Conservation (phyloP, 2,797 vertebrate species). For the Megalops cyprinoides region DNA sequence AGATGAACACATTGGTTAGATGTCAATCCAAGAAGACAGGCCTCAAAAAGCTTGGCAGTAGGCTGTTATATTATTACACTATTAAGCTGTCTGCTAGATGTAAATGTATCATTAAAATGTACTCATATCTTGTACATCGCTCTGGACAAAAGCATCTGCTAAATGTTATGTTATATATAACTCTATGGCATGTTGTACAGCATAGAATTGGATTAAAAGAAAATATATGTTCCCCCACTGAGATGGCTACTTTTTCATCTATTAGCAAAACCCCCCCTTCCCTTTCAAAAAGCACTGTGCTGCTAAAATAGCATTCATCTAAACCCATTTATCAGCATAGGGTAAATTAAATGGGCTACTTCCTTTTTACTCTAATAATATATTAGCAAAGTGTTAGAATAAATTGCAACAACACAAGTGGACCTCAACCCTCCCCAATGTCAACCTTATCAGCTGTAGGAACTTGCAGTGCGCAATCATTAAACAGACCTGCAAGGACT, state of each 20-base stretch:
- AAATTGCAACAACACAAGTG: not conserved
- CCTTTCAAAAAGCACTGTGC: not conserved
- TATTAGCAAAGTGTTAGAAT: not conserved
- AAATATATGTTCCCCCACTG: not conserved
- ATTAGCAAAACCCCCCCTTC: not conserved
- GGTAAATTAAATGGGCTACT: not conserved
- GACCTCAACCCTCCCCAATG: not conserved
- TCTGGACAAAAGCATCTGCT: too few species aligned
- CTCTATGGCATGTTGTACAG: not conserved
- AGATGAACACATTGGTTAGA: not conserved
- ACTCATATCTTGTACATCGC: too few species aligned
- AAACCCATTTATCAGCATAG: not conserved
- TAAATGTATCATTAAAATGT: too few species aligned
- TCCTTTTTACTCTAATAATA: not conserved
- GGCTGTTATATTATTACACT: slow-evolving; percentile 1
- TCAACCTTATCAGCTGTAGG: not conserved
- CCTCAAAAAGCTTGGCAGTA: not conserved
- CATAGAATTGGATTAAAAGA: not conserved
- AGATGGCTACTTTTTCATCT: not conserved
- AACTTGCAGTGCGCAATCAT: not conserved
- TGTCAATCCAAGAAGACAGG: not conserved
- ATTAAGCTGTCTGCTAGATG: too few species aligned
- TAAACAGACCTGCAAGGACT: not conserved
- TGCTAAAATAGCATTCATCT: not conserved
- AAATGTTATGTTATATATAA: too few species aligned